Base-by-base conservation (phyloP, 2,113 vertebrate genomes). In the Chamaetylas fuelleborni region DNA sequence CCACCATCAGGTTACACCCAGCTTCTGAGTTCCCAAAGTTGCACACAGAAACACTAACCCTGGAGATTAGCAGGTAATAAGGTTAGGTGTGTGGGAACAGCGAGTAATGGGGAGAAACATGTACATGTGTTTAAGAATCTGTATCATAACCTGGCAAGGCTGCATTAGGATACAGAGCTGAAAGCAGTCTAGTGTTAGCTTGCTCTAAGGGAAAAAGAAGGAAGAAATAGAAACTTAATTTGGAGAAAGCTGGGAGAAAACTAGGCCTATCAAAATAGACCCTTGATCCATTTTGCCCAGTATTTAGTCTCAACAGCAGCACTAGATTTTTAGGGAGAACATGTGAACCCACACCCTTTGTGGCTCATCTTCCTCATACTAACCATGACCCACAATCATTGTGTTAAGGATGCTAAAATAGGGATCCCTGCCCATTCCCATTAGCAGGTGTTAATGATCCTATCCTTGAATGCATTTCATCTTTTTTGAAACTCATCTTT, bases 171-270 rank as follows among this genome's bases (percentile, higher is more conserved):
- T 38, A n/a, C 65, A 47, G 38, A 64, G 29, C 6, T 79, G 43
- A 76, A 77, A 79, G 43, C 4, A 88, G 20, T 28, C 23, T 48
- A 48, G 50, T 34, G 20, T 23, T 50, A 54, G 10, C 17, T 51
- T 0, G 0, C 17, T 45, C 8, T 28, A 57, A 60, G 11, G 7
- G 34, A 56, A 72, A 58, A 80, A 54, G 3, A 2, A 34, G 5
- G 7, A 14, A 38, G 19, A 72, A 61, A 8, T 2, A 19, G 14
- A 42, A 74, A 58, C 5, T 45, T 40, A 5, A 65, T 42, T 54
- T 65, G 54, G 67, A 73, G 40, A 80, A 72, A 61, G 8, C 10
- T 43, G 24, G 9, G 45, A 60, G 29, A 82, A 64, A 92, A 64
- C 24, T 9, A 78, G 19, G 25, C 24, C 28, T 76, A 40, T 40